These are phyloP conservation scores for Plebejus anna DNA, from an alignment of 2,888 invertebrate species.

Conservation along the genomic window DNA sequence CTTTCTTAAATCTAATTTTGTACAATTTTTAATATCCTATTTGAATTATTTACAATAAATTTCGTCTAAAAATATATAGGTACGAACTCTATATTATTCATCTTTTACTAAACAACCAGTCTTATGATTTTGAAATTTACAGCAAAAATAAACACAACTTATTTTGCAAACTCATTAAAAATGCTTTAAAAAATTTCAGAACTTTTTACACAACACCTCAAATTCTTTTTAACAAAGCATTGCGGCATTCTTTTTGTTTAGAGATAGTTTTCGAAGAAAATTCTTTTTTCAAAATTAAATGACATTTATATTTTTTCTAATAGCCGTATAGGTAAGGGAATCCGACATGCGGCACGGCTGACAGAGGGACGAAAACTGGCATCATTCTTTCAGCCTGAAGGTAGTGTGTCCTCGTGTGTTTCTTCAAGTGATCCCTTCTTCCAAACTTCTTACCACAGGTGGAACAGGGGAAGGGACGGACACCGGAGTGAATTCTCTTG, in stretches of 20 bases:
- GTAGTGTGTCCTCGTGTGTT: constrained; percentile 92
- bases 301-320: constrained; percentile 41
- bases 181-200: not conserved
- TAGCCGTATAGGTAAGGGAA: constrained; percentile 80
- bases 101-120: not conserved
- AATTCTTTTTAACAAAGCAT: too few relatives aligned
- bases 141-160: not conserved
- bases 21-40: not conserved
- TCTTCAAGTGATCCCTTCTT: constrained; percentile 95
- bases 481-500: constrained; percentile 92
- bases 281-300: not conserved
- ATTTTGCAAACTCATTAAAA: not conserved
- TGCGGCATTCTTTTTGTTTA: not conserved
- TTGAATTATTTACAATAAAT: constrained; percentile 3
- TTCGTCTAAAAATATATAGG: constrained; percentile 1
- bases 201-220: not conserved
- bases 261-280: not conserved
- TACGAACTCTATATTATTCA: not conserved
- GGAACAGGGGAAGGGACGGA: constrained; percentile 91
- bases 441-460: constrained; percentile 96
- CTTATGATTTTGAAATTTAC: not conserved
- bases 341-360: constrained; percentile 67
- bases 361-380: constrained; percentile 81
- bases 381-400: constrained; percentile 81
- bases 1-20: not conserved